phyloP scores from a whole-genome alignment of 2,888 invertebrate genomes.

The Stenchaetothrips biformis region DNA sequence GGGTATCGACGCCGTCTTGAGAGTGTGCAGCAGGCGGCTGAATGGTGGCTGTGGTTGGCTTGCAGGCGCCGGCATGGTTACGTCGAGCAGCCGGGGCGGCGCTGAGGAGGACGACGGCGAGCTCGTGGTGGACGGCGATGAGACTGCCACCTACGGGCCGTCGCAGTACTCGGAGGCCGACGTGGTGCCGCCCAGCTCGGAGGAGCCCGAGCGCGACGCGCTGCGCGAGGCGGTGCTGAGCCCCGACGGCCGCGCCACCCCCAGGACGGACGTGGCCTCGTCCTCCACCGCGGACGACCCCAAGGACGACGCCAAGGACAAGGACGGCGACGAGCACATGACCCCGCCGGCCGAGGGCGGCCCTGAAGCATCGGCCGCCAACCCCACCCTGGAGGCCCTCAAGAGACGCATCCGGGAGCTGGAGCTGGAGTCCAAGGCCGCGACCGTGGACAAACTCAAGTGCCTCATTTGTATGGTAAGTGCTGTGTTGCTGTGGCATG shows the following conservation, averaged over 20 bases:
- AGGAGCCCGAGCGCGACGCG: slow-evolving; percentile 54
- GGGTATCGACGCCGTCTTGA: neutral
- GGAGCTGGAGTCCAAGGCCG: slow-evolving; percentile 56
- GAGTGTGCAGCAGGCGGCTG: too few relatives aligned
- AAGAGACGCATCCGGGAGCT: slow-evolving; percentile 71
- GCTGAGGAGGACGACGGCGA: slow-evolving; percentile 66
- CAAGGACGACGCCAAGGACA: slow-evolving; percentile 38
- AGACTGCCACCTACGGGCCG: slow-evolving; percentile 75
- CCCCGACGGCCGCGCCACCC: slow-evolving; percentile 24
- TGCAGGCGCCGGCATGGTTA: slow-evolving; percentile 47
- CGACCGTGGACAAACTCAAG: slow-evolving; percentile 61
- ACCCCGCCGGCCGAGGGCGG: slow-evolving; percentile 39
- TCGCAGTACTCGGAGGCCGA: slow-evolving; percentile 79
- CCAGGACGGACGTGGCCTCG: slow-evolving; percentile 43
- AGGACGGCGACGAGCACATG: slow-evolving; percentile 40
- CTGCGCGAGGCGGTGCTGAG: slow-evolving; percentile 52
- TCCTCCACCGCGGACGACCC: slow-evolving; percentile 38
- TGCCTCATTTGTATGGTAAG: slow-evolving; percentile 83
- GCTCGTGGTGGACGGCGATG: slow-evolving; percentile 82
- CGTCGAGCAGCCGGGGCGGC: slow-evolving; percentile 44
- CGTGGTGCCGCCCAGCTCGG: slow-evolving; percentile 52
- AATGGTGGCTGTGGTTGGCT: slow-evolving; percentile 25
- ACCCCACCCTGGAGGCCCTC: slow-evolving; percentile 63
- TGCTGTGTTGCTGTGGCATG: slow-evolving; percentile 34
- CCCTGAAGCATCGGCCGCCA: slow-evolving; percentile 41